Conservation (phyloP, 2,113 vertebrate species). For the mouse (Mus musculus) region GRCm39 chr11:59867501-59868000, state of each 20-base stretch:
- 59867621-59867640: background rate
- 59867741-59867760: slow-evolving; percentile 85
- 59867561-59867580: background rate
- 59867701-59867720: slow-evolving; percentile 92
- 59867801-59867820: slow-evolving; percentile 89
- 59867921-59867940: background rate
- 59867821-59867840: background rate
- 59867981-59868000: background rate
- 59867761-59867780: slow-evolving; percentile 88
- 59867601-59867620: background rate
- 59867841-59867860: background rate
- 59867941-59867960: too few relatives aligned
- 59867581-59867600: too few relatives aligned
- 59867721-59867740: slow-evolving; percentile 87
- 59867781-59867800: slow-evolving; percentile 92
- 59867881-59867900: background rate
- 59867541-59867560: accelerated
- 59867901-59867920: background rate
- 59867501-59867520: background rate
- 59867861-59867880: background rate
- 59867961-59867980: background rate
- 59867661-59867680: slow-evolving; percentile 96
- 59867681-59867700: slow-evolving; percentile 95
- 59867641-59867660: slow-evolving; percentile 31
- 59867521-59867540: background rate